phyloP scores from a whole-genome alignment of 1,140 invertebrate genomes.

The Carcinoscorpius rotundicauda region DNA sequence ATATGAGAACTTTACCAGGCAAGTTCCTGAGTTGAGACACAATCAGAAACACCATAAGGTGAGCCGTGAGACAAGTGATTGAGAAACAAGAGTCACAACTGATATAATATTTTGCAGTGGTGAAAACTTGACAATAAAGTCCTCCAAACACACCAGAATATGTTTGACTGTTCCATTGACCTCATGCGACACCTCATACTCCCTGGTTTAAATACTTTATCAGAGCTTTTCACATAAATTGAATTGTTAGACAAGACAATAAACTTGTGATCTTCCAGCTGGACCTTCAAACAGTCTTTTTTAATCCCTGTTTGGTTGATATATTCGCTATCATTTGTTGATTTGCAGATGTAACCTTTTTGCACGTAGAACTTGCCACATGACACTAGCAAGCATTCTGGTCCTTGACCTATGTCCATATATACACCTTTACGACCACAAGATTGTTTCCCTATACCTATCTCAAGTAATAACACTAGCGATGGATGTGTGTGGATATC shows the following conservation, averaged over 20 bases:
- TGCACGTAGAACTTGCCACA: slow-evolving; percentile 18
- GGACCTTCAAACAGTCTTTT: slow-evolving; percentile 9
- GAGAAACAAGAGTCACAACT: slow-evolving; percentile 31
- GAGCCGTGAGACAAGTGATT: slow-evolving; percentile 31
- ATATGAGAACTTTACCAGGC: slow-evolving; percentile 41
- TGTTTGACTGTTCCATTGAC: not conserved
- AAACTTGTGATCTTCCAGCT: slow-evolving; percentile 11
- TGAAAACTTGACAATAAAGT: slow-evolving; percentile 21
- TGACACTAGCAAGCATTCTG: not conserved
- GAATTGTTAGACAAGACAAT: slow-evolving; percentile 16
- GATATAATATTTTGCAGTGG: slow-evolving; percentile 28
- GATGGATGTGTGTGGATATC: no score
- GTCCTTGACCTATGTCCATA: not conserved
- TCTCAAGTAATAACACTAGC: slow-evolving; percentile 12
- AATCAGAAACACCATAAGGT: slow-evolving; percentile 36
- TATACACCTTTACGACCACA: not conserved
- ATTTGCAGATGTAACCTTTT: slow-evolving; percentile 20
- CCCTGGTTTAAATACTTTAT: slow-evolving; percentile 9
- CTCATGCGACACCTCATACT: slow-evolving; percentile 25
- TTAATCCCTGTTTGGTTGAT: not conserved
- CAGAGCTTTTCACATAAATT: slow-evolving; percentile 21
- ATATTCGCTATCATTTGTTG: slow-evolving; percentile 1
- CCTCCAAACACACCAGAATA: slow-evolving; percentile 23
- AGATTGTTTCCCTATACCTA: not conserved
- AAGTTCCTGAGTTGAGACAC: slow-evolving; percentile 40